These are phyloP conservation scores for Calycopis cecrops DNA, from an alignment of 1,140 invertebrate species.

Conservation along the genomic window DNA sequence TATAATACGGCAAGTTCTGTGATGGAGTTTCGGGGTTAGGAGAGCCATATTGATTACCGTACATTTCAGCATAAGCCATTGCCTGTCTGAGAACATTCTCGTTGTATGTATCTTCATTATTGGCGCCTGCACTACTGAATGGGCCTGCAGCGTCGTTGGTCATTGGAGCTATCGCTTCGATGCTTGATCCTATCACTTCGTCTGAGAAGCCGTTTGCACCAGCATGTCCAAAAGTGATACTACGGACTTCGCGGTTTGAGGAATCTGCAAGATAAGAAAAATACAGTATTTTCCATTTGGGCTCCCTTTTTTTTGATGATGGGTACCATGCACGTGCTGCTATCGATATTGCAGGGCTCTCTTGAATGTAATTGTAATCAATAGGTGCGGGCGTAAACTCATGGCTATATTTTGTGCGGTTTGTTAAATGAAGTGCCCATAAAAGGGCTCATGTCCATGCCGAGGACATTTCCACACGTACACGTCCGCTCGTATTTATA, in stretches of 20 bases:
- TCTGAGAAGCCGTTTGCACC: slow-evolving; percentile 37
- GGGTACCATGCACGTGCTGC: background rate
- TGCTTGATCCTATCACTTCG: slow-evolving; percentile 34
- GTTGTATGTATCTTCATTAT: slow-evolving; percentile 22
- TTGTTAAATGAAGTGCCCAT: no score
- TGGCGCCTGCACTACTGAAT: slow-evolving; percentile 35
- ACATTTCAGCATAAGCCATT: slow-evolving; percentile 44
- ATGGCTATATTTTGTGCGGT: no score
- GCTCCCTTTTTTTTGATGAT: no score
- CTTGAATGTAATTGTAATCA: no score
- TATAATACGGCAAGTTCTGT: slow-evolving; percentile 31
- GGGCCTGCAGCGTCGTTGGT: slow-evolving; percentile 31
- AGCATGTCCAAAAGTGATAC: slow-evolving; percentile 44
- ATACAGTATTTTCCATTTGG: no score
- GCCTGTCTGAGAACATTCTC: slow-evolving; percentile 36
- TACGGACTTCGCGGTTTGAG: slow-evolving; percentile 50
- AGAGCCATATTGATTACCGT: slow-evolving; percentile 25
- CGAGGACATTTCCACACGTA: no score
- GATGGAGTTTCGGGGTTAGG: background rate
- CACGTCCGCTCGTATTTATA: no score
- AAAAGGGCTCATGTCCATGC: no score
- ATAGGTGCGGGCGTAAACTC: no score
- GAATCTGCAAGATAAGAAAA: slow-evolving; percentile 32
- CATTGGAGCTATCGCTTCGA: slow-evolving; percentile 37
- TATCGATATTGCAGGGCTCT: no score